Evolutionary conservation across 2,797 vertebrate genomes (phyloP).

Genomic region (Tachyglossus aculeatus): DNA sequence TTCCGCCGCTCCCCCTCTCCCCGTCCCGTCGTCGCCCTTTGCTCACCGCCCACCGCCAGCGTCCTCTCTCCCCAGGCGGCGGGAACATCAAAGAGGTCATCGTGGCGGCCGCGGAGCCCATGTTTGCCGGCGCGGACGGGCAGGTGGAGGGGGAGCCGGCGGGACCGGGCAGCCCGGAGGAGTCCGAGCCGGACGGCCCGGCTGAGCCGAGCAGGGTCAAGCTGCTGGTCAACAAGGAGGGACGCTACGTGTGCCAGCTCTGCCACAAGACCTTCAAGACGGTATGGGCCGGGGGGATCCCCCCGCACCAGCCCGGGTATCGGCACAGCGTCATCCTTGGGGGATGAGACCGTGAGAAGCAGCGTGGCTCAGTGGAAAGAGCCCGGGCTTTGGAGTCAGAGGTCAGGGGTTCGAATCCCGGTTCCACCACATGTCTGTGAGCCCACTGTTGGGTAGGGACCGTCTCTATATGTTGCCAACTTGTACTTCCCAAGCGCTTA

Average conservation of each 20-base stretch:
- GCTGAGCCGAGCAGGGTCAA: conserved; percentile 74
- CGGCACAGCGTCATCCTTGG: no score
- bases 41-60: not conserved
- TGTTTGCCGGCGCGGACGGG: conserved; percentile 57
- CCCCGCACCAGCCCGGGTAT: no score
- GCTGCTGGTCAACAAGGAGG: conserved; percentile 85
- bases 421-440: no score
- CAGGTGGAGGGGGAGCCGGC: conserved; percentile 42
- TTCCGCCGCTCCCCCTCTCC: not conserved
- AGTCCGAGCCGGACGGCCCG: conserved; percentile 64
- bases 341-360: no score
- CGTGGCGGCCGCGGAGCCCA: conserved; percentile 63
- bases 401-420: no score
- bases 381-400: no score
- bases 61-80: conserved; percentile 59
- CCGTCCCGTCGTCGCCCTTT: not conserved
- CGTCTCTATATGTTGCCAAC: no score
- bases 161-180: conserved; percentile 49
- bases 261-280: conserved; percentile 98
- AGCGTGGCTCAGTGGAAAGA: no score
- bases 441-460: no score
- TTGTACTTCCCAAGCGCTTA: no score
- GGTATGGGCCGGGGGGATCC: conserved; percentile 58
- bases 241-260: conserved; percentile 86
- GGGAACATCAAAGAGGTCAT: conserved; percentile 76